phyloP scores from a whole-genome alignment of 2,888 invertebrate species.

The Athalia cordata region DNA sequence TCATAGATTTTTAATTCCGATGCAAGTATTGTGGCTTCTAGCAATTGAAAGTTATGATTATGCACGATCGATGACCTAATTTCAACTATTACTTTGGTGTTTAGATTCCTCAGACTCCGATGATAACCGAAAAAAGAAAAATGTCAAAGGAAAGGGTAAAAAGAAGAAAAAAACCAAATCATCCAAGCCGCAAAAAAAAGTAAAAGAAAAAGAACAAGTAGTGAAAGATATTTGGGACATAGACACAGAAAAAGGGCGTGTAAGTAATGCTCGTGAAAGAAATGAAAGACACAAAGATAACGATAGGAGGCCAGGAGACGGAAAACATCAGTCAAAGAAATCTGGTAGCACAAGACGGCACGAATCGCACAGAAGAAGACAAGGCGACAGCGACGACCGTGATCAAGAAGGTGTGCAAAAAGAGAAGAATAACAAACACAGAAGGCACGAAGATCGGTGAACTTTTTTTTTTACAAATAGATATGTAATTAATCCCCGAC shows the following conservation, averaged over 20 bases:
- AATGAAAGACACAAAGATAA: constrained; percentile 52
- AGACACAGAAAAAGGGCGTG: constrained; percentile 1
- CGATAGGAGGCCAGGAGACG: constrained; percentile 42
- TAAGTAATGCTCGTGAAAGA: constrained; percentile 34
- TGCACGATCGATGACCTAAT: constrained; percentile 22
- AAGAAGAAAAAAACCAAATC: constrained; percentile 53
- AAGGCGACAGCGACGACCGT: constrained; percentile 48
- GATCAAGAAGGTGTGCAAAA: constrained; percentile 52
- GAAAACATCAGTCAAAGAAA: constrained; percentile 51
- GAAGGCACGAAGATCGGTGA: constrained; percentile 41
- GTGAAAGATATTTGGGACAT: constrained; percentile 40
- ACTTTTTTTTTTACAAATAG: background rate
- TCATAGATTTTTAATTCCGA: background rate
- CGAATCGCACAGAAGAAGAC: constrained; percentile 46
- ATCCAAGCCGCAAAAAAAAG: constrained; percentile 52
- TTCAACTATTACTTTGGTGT: constrained; percentile 45
- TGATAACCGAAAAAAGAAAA: constrained; percentile 45
- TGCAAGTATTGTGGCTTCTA: background rate
- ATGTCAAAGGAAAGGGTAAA: constrained; percentile 53
- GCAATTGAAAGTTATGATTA: background rate
- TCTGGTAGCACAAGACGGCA: background rate
- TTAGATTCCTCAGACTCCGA: constrained; percentile 54
- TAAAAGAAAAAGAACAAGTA: constrained; percentile 51
- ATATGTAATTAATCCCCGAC: background rate
- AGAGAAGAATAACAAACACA: constrained; percentile 52